Evolutionary conservation across 2,797 vertebrate species (phyloP).

Genomic region (Argyrosomus regius): DNA sequence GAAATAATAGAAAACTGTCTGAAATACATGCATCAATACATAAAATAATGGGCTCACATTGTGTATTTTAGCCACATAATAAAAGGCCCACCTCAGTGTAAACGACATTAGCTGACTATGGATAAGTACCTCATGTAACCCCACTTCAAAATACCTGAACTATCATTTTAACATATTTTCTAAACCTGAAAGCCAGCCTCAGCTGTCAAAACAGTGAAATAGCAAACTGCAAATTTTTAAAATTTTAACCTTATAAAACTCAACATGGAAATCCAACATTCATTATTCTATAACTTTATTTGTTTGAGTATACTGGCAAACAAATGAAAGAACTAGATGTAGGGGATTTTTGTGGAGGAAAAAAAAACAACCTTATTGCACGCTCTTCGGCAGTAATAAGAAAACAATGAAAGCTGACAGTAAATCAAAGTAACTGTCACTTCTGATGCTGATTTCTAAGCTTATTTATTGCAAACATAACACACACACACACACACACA

Average conservation of each 20-base stretch:
- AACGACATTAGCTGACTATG: too few relatives aligned
- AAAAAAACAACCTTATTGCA: slow-evolving; percentile 3
- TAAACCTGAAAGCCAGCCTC: slow-evolving; percentile 16
- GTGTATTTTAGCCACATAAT: neutral
- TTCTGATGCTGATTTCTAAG: slow-evolving; percentile 54
- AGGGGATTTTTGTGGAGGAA: slow-evolving; percentile 8
- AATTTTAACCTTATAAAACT: neutral
- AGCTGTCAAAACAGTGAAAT: slow-evolving; percentile 22
- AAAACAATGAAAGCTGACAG: slow-evolving; percentile 60
- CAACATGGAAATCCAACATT: slow-evolving; percentile 22
- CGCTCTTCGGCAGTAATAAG: slow-evolving; percentile 13
- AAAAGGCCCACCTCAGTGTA: too few relatives aligned
- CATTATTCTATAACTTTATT: slow-evolving; percentile 41
- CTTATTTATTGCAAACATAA: slow-evolving; percentile 57
- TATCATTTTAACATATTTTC: slow-evolving; percentile 2
- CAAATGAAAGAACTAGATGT: slow-evolving; percentile 30
- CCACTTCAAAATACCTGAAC: too few relatives aligned
- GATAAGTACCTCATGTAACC: too few relatives aligned
- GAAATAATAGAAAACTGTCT: neutral
- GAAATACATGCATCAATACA: neutral
- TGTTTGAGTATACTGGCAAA: slow-evolving; percentile 41
- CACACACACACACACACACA: slow-evolving; percentile 8
- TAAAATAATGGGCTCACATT: neutral
- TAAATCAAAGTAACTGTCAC: slow-evolving; percentile 72
- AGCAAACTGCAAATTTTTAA: slow-evolving; percentile 20